Evolutionary conservation across 2,888 invertebrate species (phyloP).

Genomic region (Lepidocyrtoides sp.): DNA sequence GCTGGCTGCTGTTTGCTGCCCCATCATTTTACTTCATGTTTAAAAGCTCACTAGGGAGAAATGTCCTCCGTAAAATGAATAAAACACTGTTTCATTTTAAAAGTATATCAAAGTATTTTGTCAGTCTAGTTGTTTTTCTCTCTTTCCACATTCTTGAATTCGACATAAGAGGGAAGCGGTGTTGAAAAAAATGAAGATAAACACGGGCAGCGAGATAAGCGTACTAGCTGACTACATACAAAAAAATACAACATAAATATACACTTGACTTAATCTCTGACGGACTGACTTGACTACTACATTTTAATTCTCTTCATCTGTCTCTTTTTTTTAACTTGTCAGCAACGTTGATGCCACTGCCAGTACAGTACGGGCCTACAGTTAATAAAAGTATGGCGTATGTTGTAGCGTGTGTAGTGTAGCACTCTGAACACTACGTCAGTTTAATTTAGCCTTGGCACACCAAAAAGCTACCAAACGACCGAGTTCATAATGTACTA

Average conservation of each 20-base stretch:
- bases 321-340: neutral
- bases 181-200: neutral
- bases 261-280: neutral
- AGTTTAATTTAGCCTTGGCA: slow-evolving; percentile 48
- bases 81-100: neutral
- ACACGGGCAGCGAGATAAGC: neutral
- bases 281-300: neutral
- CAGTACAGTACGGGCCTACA: neutral
- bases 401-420: neutral
- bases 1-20: neutral
- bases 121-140: neutral
- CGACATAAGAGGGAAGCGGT: no score
- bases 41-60: slow-evolving; percentile 29
- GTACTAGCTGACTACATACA: neutral
- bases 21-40: slow-evolving; percentile 1
- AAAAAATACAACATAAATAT: slow-evolving; percentile 28
- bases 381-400: neutral
- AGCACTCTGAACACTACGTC: neutral
- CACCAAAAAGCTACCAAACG: neutral
- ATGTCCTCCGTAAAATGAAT: slow-evolving; percentile 21
- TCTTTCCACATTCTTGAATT: no score
- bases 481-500: neutral
- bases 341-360: no score
- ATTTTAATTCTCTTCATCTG: neutral
- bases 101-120: no score